Conservation (phyloP, 1,140 invertebrate genomes). For the Meteorus sp. region DNA sequence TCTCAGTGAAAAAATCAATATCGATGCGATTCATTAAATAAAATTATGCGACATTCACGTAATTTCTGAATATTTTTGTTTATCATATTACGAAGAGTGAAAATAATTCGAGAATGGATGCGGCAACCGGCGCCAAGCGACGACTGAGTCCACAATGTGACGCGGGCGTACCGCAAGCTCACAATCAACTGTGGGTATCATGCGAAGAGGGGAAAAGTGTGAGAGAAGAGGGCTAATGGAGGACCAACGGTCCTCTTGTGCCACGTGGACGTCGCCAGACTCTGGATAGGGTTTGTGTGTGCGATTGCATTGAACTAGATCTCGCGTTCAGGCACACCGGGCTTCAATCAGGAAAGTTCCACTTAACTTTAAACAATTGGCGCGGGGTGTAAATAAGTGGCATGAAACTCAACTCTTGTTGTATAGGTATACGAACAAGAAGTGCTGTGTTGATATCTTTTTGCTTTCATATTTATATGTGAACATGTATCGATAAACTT, state of each 20-base stretch:
- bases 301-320: slow-evolving; percentile 17
- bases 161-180: slow-evolving; percentile 16
- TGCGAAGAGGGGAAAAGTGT: slow-evolving; percentile 6
- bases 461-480: no score
- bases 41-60: no score
- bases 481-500: no score
- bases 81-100: neutral
- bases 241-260: neutral
- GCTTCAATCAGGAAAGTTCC: slow-evolving; percentile 10
- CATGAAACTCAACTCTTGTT: no score
- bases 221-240: slow-evolving; percentile 6
- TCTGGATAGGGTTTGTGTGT: neutral
- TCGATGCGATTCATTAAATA: no score
- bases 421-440: no score
- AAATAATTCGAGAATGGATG: neutral
- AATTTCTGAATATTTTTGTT: no score
- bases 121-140: slow-evolving; percentile 7
- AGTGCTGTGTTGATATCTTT: no score
- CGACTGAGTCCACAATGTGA: slow-evolving; percentile 8
- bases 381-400: neutral
- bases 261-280: slow-evolving; percentile 16
- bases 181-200: neutral
- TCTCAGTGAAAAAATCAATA: no score
- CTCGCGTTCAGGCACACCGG: neutral
- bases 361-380: neutral